Evolutionary conservation across 2,113 vertebrate species (phyloP).

Genomic region (Cyprinodon tularosa): DNA sequence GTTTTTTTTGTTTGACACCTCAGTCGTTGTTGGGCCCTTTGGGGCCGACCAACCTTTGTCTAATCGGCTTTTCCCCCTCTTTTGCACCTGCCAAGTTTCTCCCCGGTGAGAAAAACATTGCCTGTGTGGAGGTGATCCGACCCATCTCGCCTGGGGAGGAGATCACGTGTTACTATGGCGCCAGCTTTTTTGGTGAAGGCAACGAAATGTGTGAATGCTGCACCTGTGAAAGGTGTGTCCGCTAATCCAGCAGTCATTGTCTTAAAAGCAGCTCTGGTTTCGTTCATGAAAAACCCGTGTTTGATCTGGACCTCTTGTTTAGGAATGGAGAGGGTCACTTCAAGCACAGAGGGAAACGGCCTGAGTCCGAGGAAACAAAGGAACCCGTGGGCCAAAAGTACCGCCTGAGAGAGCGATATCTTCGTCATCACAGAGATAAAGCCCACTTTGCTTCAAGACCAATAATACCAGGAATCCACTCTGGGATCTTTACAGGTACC

Average conservation of each 20-base stretch:
- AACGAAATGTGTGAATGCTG: slow-evolving; percentile 94
- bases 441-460: slow-evolving; percentile 60
- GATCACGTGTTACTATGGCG: slow-evolving; percentile 94
- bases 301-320: not conserved
- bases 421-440: slow-evolving; percentile 82
- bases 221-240: slow-evolving; percentile 90
- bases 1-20: slow-evolving; percentile 16
- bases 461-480: slow-evolving; percentile 61
- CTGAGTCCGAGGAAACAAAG: slow-evolving; percentile 69
- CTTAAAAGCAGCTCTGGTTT: not conserved
- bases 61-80: slow-evolving; percentile 15
- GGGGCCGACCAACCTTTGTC: slow-evolving; percentile 40
- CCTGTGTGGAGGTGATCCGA: slow-evolving; percentile 90
- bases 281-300: not conserved
- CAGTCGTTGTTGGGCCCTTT: slow-evolving; percentile 16
- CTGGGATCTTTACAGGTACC: slow-evolving; percentile 71
- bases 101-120: slow-evolving; percentile 87
- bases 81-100: slow-evolving; percentile 78
- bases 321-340: slow-evolving; percentile 91
- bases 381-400: slow-evolving; percentile 83
- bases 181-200: slow-evolving; percentile 92
- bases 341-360: slow-evolving; percentile 71
- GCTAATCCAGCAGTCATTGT: not conserved
- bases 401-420: slow-evolving; percentile 85
- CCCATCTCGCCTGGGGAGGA: slow-evolving; percentile 91